Percentiles rank a stretch among this genome's conserved stretches.
Evolutionary conservation across 1,140 invertebrate species (phyloP).

Genomic region (Tetragnatha versicolor): DNA sequence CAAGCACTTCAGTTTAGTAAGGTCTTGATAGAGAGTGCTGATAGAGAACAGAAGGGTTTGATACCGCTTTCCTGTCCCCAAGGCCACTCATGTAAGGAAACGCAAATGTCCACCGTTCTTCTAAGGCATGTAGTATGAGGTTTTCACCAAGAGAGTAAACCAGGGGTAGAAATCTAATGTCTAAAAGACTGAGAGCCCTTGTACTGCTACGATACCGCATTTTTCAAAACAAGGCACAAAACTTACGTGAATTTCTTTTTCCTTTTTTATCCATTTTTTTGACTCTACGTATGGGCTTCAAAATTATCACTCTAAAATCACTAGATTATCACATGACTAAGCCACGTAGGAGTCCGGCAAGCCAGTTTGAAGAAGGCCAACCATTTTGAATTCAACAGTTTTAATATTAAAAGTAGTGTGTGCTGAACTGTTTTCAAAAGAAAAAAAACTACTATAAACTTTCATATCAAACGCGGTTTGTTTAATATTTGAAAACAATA

Average conservation of each 20-base stretch:
- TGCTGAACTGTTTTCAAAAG: no score
- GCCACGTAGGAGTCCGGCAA: slow-evolving; percentile 24
- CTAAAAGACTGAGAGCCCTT: slow-evolving; percentile 29
- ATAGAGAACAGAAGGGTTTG: no score
- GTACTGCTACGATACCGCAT: slow-evolving; percentile 17
- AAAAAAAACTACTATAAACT: no score
- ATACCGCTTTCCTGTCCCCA: background rate
- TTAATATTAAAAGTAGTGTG: no score
- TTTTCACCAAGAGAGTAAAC: slow-evolving; percentile 34
- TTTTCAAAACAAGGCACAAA: slow-evolving; percentile 54
- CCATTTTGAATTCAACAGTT: no score
- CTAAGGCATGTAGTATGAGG: slow-evolving; percentile 48
- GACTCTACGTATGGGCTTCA: slow-evolving; percentile 51
- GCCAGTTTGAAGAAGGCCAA: no score
- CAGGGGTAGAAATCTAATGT: slow-evolving; percentile 46
- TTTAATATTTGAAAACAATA: no score
- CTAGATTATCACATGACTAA: slow-evolving; percentile 47
- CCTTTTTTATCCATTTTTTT: slow-evolving; percentile 21
- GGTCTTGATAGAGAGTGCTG: no score
- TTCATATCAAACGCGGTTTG: no score
- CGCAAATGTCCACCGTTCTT: background rate
- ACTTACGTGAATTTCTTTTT: slow-evolving; percentile 27
- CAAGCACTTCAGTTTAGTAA: no score
- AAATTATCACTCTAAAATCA: slow-evolving; percentile 53
- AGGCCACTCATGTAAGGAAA: background rate